A percentile compares a stretch with the other conserved stretches of the same genome.
These are phyloP conservation scores for Drosophila erecta DNA, from an alignment of 1,140 invertebrate species.

Conservation along the genomic window DNA sequence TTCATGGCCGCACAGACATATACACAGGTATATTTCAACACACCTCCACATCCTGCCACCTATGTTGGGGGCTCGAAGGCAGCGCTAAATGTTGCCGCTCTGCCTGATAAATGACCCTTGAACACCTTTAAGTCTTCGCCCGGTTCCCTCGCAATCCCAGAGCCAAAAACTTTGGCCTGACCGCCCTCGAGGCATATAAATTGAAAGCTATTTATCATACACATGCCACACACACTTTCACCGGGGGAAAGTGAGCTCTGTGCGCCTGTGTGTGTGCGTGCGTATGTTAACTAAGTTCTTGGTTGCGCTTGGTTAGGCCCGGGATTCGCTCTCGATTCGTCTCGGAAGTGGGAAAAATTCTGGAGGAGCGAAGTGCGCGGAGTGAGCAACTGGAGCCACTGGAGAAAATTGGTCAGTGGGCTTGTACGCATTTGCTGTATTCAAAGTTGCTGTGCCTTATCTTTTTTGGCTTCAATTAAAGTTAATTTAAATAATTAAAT, in stretches of 20 bases:
- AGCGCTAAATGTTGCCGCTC: slow-evolving; percentile 79
- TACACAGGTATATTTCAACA: slow-evolving; percentile 44
- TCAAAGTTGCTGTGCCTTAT: no score
- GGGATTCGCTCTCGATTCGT: slow-evolving; percentile 22
- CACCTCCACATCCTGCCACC: slow-evolving; percentile 42
- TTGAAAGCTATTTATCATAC: slow-evolving; percentile 83
- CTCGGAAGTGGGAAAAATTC: slow-evolving; percentile 10
- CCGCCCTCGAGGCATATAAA: slow-evolving; percentile 78
- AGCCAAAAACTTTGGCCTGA: slow-evolving; percentile 54
- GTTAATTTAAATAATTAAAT: no score
- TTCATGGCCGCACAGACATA: slow-evolving; percentile 37
- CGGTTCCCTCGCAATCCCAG: slow-evolving; percentile 11
- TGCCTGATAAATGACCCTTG: slow-evolving; percentile 82
- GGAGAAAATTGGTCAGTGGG: neutral
- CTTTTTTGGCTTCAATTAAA: no score
- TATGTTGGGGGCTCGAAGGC: slow-evolving; percentile 29
- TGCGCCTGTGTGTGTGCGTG: slow-evolving; percentile 19
- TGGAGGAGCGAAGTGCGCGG: neutral
- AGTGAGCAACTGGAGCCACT: neutral
- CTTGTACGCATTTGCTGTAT: neutral
- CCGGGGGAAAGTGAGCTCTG: slow-evolving; percentile 32
- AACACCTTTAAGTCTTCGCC: slow-evolving; percentile 74
- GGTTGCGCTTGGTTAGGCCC: slow-evolving; percentile 69
- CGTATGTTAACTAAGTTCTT: slow-evolving; percentile 76
- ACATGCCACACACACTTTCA: slow-evolving; percentile 61